Evolutionary conservation across 1,140 invertebrate genomes (phyloP), one percentile per base, ranked within the genome.

Genomic region (Octopus sinensis): DNA sequence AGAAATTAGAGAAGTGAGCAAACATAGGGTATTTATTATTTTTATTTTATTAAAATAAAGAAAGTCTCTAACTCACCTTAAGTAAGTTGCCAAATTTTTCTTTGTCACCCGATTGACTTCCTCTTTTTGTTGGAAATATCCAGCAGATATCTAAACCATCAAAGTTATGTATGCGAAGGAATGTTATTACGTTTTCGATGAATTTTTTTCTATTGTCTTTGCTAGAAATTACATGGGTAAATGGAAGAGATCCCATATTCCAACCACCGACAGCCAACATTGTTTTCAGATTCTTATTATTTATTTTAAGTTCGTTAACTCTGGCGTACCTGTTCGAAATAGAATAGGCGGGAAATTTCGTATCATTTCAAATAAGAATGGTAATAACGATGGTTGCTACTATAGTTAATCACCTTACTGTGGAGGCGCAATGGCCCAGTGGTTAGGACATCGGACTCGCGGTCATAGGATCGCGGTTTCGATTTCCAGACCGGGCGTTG

Each of bases 121-220:
- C 97, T 68, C 97, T 92, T 88, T 95, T 94, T 0, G 95, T 94
- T 0, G 97, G 97, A 92, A 98, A 98, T 88, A 98, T 96, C 96
- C 97, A 99, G 89, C 98, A 97, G 84, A 99, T 92, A 91, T 99
- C 97, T 51, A 99, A 92, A 9, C 97, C 97, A 91, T 99, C 97
- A 89, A 99, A 99, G 86, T 96, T 95, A 89, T 97, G 96, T 87
- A 96, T 94, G 83, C 97, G 92, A 76, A 98, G 92, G 89, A 97
- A 98, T 90, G 95, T 95, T 12, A 98, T 93, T 53, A 94, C 93
- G 71, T 86, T 80, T 17, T 68, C 77, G n/a, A 85, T 84, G 83
- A 90, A 90, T n/a, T 83, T 80, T 10, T 83, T 54, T 43, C 88
- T 84, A 52, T 83, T 84, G 43, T 75, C 56, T 43, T 81, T 51